A percentile compares a stretch with the other conserved stretches of the same genome.
These are phyloP conservation scores for Pentalonia nigronervosa DNA, from an alignment of 1,140 invertebrate genomes.

Conservation along the genomic window DNA sequence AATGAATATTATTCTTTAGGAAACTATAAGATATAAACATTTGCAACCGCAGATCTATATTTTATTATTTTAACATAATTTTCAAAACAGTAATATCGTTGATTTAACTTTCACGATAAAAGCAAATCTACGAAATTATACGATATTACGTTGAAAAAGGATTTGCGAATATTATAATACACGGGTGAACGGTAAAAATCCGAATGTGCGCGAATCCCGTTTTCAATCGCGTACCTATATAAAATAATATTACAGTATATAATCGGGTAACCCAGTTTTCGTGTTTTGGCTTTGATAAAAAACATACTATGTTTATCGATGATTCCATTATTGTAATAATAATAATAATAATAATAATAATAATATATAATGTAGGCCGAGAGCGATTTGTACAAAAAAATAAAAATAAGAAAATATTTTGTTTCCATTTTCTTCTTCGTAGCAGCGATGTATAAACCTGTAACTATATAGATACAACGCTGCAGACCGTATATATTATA, in stretches of 20 bases:
- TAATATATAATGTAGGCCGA: neutral
- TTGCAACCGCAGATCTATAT: neutral
- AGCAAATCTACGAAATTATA: neutral
- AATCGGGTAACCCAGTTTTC: neutral
- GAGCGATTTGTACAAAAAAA: neutral
- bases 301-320: neutral
- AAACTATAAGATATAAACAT: neutral
- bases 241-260: neutral
- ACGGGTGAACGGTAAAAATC: neutral
- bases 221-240: neutral
- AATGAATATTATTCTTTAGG: neutral
- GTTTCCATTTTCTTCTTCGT: neutral
- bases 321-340: slow-evolving; percentile 3
- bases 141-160: neutral
- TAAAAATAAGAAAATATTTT: neutral
- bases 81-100: neutral
- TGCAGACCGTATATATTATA: neutral
- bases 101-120: neutral
- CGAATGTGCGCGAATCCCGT: neutral
- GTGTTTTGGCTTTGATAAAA: neutral
- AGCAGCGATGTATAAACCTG: too few relatives aligned
- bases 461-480: neutral
- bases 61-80: neutral
- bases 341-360: neutral
- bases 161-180: neutral